phyloP scores from a whole-genome alignment of 2,888 invertebrate species.

The Xiphydria camelus region DNA sequence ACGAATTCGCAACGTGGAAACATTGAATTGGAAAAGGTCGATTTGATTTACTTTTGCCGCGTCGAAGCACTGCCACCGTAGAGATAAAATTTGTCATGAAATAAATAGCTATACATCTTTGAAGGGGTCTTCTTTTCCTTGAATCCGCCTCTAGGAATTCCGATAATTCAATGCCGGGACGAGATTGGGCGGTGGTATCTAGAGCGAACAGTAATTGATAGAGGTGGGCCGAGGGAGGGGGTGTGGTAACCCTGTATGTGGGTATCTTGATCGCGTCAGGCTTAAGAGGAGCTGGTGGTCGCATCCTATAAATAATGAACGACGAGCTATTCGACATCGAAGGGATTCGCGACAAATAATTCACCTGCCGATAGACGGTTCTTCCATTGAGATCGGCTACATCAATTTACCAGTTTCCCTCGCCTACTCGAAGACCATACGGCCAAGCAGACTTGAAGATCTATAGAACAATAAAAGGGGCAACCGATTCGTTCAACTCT shows the following conservation, averaged over 20 bases:
- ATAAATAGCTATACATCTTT: constrained; percentile 6
- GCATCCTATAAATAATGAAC: neutral
- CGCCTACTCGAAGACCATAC: too few species aligned
- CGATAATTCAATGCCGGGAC: constrained; percentile 36
- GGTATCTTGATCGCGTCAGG: neutral
- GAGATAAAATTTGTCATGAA: too few species aligned
- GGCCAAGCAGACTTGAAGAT: too few species aligned
- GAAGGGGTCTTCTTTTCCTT: constrained; percentile 8
- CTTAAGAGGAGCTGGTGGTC: neutral
- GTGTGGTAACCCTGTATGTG: neutral
- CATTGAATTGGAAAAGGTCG: too few species aligned
- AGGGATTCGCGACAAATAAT: neutral
- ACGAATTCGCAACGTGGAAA: too few species aligned
- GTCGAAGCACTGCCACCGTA: too few species aligned
- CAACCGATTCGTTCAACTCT: too few species aligned
- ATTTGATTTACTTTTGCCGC: too few species aligned
- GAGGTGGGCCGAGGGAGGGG: constrained; percentile 11
- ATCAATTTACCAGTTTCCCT: too few species aligned
- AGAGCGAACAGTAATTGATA: constrained; percentile 30
- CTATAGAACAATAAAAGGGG: too few species aligned
- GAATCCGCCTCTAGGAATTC: constrained; percentile 24
- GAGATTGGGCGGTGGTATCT: constrained; percentile 27
- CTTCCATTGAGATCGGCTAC: too few species aligned
- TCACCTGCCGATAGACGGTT: too few species aligned
- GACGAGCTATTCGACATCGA: neutral